A percentile compares a stretch with the other conserved stretches of the same genome.
These are phyloP conservation scores for Pristionchus maxplancki DNA, from an alignment of 2,888 invertebrate genomes.

Conservation along the genomic window DNA sequence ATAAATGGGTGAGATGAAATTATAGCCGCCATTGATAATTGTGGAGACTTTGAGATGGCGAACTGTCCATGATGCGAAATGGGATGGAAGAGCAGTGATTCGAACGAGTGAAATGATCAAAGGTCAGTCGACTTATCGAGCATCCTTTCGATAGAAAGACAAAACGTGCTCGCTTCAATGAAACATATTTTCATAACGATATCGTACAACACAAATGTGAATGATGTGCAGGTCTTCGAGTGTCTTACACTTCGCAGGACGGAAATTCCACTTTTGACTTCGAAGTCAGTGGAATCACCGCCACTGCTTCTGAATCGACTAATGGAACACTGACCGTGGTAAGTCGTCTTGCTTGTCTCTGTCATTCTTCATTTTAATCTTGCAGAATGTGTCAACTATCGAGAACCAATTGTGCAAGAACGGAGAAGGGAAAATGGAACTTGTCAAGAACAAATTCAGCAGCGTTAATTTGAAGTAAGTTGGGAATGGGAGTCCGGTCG, in stretches of 20 bases:
- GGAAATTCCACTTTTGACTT: background rate
- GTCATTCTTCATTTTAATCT: background rate
- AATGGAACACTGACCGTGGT: background rate
- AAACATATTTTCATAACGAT: background rate
- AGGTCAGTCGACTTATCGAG: background rate
- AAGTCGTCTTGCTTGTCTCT: too few species aligned
- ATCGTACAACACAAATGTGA: background rate
- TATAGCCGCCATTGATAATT: too few species aligned
- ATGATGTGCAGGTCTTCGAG: background rate
- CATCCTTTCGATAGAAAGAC: too few species aligned
- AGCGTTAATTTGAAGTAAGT: background rate
- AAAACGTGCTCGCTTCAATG: background rate
- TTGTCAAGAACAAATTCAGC: background rate
- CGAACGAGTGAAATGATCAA: background rate
- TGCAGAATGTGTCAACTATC: background rate
- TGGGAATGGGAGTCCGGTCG: background rate
- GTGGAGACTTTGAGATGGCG: conserved; percentile 25
- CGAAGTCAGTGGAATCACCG: background rate
- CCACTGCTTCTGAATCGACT: background rate
- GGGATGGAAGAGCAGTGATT: background rate
- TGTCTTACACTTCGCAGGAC: background rate
- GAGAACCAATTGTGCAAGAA: background rate
- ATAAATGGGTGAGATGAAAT: conserved; percentile 24
- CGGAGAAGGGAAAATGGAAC: background rate
- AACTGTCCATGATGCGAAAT: background rate